These are phyloP conservation scores for Chelon labrosus DNA, from an alignment of 2,797 vertebrate species.

Conservation along the genomic window DNA sequence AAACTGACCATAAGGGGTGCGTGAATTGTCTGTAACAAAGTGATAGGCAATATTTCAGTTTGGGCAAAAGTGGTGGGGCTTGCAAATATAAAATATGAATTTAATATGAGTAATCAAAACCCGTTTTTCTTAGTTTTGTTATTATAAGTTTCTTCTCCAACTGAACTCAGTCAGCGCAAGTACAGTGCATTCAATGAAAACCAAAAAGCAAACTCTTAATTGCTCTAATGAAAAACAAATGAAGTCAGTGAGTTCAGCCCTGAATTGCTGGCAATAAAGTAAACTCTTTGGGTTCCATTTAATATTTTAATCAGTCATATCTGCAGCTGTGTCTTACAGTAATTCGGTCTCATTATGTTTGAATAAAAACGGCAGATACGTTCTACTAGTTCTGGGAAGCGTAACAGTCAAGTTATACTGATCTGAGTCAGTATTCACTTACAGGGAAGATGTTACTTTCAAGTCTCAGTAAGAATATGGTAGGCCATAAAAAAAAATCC, in stretches of 20 bases:
- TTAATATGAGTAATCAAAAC: too few relatives aligned
- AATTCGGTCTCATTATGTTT: slow-evolving; percentile 32
- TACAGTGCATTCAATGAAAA: not conserved
- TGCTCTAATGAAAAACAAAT: not conserved
- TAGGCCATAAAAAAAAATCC: slow-evolving; percentile 5
- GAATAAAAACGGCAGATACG: not conserved
- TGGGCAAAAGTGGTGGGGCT: too few relatives aligned
- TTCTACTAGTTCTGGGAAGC: not conserved
- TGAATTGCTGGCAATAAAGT: slow-evolving; percentile 26
- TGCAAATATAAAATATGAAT: too few relatives aligned
- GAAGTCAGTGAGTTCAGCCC: slow-evolving; percentile 1
- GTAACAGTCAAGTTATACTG: not conserved
- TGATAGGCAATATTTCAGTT: not conserved
- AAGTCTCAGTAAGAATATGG: slow-evolving; percentile 1
- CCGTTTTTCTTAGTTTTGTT: not conserved
- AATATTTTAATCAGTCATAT: slow-evolving; percentile 25
- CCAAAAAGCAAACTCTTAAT: not conserved
- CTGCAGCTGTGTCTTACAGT: slow-evolving; percentile 20
- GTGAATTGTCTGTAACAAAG: not conserved
- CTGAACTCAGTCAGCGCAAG: not conserved
- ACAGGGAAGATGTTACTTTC: not conserved
- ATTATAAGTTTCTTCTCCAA: not conserved
- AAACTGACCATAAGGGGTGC: not conserved
- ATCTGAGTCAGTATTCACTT: not conserved
- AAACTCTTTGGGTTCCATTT: slow-evolving; percentile 8